Evolutionary conservation across 2,113 vertebrate species (phyloP), one percentile per base, ranked within the genome.

Genomic region (Natator depressus): DNA sequence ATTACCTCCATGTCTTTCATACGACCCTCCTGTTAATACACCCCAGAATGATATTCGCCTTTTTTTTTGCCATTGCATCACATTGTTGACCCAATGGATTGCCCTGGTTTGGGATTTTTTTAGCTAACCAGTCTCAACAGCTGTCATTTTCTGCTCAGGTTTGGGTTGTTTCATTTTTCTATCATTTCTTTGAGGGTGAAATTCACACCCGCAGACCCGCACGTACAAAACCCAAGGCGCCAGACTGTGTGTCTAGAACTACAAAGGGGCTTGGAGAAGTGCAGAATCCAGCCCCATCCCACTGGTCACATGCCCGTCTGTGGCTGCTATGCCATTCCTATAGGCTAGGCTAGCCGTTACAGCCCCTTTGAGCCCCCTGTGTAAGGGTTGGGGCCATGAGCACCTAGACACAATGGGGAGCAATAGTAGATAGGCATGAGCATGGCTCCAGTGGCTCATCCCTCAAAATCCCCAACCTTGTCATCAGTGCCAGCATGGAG

Each of bases 221-320:
- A 8, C 31, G 38, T 57, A 49, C 82, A 76, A 42, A 76, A 1
- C 19, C 1, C 6, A 0, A 24, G 25, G 19, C 1, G 0, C 1
- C 10, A 2, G 6, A 65, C 46, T 14, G 4, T 31, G 14, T 35
- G 31, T 35, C 65, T 46, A 19, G 80, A 27, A 50, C 53, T 81
- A 17, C 6, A 7, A 1, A 80, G n/a, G 20, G 4, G 25, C 3
- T 35, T 14, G 3, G 57, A 14, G 72, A 42, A 72, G 82, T 75
- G 59, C 24, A 59, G 53, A 35, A 62, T 0, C 49, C 16, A 10
- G 57, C 29, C 6, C 69, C 50, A 22, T 5, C 47, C 1, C 0
- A 16, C 14, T 35, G 50, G n/a, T 24, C 2, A 19, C 65, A 69
- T 35, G 16, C 79, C 1, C 8, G 49, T 29, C 31, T 22, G 3